Base-by-base conservation (phyloP, 2,888 invertebrate genomes). In the Heliconius ethilla region DNA sequence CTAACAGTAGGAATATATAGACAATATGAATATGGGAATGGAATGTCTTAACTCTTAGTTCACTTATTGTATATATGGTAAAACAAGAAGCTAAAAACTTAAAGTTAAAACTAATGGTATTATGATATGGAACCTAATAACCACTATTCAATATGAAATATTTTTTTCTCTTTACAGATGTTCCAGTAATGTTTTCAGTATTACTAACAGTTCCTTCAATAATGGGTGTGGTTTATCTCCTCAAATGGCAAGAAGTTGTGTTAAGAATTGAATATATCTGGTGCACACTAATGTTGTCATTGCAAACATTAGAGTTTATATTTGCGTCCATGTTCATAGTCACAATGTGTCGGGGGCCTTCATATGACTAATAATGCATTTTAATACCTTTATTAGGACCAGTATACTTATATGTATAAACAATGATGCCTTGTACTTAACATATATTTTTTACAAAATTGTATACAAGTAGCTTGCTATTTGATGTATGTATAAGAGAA, bases 211-310 rank as follows among this genome's bases (percentile, higher is more conserved):
- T 98, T 84, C 98, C 99, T 75, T 97, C 98, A 81, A 96, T 97
- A 77, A 92, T 97, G 83, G 97, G 97, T 75, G 97, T 98, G n/a
- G 89, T 98, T 37, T 99, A 98, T 92, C 96, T 98, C 83, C 95
- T 99, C 83, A 92, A 96, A 80, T 97, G 97, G 96, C 99, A 99
- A 95, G 97, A 96, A 75, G 97, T 97, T 88, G 97, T 98, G 76
- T 95, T 99, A 79, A 95, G 97, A 86, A 96, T 98, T 85, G 99
- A 99, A 93, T 96, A 97, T 85, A 98, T 99, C 86, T 96, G 98
- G 89, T 97, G 98, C 90, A 96, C 97, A 82, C 97, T 99, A 86
- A 97, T 98, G 95, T 93, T 99, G 80, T 95, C 96, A 77, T 95
- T 99, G 84, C 96, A 98, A 89, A 94, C 95, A 65, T 93, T 97